These are phyloP conservation scores for Tinamus guttatus DNA, from an alignment of 2,113 vertebrate species.

Conservation along the genomic window DNA sequence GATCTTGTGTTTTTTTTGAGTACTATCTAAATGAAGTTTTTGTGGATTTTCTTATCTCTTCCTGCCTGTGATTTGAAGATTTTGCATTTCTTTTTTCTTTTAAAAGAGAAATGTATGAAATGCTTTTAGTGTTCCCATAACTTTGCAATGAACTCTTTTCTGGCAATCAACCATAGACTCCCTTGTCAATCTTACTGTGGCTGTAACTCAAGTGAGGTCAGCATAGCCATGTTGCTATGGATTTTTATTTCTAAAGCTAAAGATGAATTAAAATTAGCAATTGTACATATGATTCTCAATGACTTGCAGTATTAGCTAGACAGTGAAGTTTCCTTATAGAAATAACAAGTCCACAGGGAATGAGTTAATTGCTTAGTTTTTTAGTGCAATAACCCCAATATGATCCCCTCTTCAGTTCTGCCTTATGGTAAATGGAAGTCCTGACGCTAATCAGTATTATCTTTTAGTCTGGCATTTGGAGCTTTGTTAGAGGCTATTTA, in stretches of 20 bases:
- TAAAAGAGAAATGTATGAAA: not conserved
- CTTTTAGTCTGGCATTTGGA: constrained; percentile 20
- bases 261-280: constrained; percentile 14
- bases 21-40: not conserved
- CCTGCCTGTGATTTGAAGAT: not conserved
- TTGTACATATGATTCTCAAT: not conserved
- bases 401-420: not conserved
- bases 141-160: not conserved
- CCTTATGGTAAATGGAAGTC: constrained; percentile 1
- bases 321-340: constrained; percentile 3
- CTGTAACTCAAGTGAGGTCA: constrained; percentile 1
- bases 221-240: not conserved
- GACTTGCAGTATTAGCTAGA: constrained; percentile 24
- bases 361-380: constrained; percentile 29
- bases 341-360: constrained; percentile 15
- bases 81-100: accelerated
- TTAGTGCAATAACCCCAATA: not conserved
- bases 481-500: constrained; percentile 13
- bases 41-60: not conserved
- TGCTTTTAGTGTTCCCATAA: not conserved
- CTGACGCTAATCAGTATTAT: constrained; percentile 24
- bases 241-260: not conserved
- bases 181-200: not conserved
- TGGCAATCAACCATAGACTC: not conserved
- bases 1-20: not conserved